Percentiles rank a stretch among this genome's conserved stretches.
Conservation (phyloP, 2,113 vertebrate species). For the Saccopteryx bilineata region DNA sequence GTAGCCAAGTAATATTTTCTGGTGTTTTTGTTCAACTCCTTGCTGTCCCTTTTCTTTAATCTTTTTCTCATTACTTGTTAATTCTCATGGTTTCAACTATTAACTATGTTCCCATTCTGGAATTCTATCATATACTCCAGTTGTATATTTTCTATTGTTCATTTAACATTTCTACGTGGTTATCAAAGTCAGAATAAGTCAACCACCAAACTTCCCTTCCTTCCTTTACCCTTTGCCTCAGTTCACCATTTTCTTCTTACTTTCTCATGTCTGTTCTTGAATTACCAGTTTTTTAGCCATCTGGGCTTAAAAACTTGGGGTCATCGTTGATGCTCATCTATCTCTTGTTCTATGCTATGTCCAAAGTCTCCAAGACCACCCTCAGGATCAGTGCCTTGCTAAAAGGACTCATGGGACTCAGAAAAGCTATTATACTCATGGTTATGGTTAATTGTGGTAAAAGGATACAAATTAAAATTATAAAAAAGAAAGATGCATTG, state of each 20-base stretch:
- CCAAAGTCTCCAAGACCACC: neutral
- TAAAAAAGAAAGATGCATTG: neutral
- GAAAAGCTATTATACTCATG: neutral
- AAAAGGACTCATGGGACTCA: neutral
- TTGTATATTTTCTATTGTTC: neutral
- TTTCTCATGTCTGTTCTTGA: neutral
- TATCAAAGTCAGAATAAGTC: neutral
- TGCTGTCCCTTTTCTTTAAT: neutral
- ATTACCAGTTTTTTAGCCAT: neutral
- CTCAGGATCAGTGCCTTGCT: neutral
- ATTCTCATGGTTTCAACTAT: neutral
- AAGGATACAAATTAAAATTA: conserved; percentile 32
- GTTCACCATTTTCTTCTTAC: neutral
- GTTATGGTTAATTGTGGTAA: neutral
- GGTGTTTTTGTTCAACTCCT: neutral
- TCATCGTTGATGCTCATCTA: neutral
- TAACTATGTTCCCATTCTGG: neutral
- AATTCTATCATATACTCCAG: neutral
- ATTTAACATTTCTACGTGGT: neutral
- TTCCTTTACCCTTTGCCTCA: neutral
- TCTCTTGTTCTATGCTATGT: neutral
- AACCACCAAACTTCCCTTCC: neutral
- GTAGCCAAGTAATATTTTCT: neutral
- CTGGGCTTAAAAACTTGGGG: neutral
- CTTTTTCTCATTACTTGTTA: neutral